Conservation (phyloP, 2,888 invertebrate species). For the Pachycephus smyrnensis region DNA sequence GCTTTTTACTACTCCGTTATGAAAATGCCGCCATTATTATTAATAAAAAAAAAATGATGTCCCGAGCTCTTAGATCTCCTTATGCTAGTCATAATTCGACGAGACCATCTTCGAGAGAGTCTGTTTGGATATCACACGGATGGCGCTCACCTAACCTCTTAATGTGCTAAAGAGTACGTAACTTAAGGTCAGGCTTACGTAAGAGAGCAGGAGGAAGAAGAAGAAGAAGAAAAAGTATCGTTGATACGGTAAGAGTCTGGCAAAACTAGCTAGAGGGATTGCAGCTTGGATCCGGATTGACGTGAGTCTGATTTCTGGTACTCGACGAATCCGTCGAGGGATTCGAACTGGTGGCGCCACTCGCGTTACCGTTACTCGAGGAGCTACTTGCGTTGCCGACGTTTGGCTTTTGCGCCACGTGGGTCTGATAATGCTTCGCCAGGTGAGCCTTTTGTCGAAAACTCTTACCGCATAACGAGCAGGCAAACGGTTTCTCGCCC, state of each 20-base stretch:
- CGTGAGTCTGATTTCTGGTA: conserved; percentile 37
- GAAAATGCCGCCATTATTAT: background rate
- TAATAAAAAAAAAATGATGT: background rate
- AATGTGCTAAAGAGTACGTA: background rate
- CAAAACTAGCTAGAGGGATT: conserved; percentile 55
- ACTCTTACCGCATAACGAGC: conserved; percentile 92
- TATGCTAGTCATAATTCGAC: background rate
- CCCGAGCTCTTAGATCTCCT: background rate
- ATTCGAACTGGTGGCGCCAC: conserved; percentile 39
- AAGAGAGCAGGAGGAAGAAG: background rate
- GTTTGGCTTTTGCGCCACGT: conserved; percentile 84
- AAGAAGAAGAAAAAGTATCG: background rate
- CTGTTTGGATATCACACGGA: background rate
- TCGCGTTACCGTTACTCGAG: conserved; percentile 54
- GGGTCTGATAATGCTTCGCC: conserved; percentile 94
- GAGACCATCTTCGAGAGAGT: background rate
- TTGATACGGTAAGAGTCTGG: background rate
- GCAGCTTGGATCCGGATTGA: conserved; percentile 41
- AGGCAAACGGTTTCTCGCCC: conserved; percentile 97
- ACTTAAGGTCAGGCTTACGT: background rate
- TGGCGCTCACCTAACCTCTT: background rate
- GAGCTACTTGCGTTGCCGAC: conserved; percentile 74
- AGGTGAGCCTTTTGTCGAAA: conserved; percentile 93
- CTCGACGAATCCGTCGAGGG: conserved; percentile 33
- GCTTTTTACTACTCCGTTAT: background rate